Percentiles rank a stretch among this genome's conserved stretches.
Evolutionary conservation across 2,888 invertebrate species (phyloP).

Genomic region (Tetragonisca angustula): DNA sequence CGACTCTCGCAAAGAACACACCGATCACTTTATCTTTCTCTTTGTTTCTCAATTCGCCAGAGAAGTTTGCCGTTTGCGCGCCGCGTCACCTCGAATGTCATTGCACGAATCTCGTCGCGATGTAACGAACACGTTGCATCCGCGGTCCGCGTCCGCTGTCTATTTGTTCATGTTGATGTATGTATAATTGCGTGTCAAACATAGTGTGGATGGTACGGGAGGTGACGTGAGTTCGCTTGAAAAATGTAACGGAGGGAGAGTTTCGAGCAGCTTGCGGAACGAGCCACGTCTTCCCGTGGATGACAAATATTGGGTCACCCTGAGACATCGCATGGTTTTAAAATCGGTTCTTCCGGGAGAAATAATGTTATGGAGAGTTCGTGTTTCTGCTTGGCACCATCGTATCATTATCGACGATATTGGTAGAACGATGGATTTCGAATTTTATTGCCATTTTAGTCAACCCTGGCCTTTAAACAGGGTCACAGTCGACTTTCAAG

Average conservation of each 20-base stretch:
- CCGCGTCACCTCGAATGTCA: neutral
- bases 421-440: neutral
- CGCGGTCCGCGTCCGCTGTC: neutral
- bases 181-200: constrained; percentile 28
- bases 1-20: constrained; percentile 31
- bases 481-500: neutral
- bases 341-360: neutral
- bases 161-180: constrained; percentile 22
- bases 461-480: neutral
- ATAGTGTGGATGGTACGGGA: constrained; percentile 10
- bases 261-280: constrained; percentile 9
- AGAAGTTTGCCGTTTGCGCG: neutral
- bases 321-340: neutral
- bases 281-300: constrained; percentile 11
- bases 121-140: constrained; percentile 34
- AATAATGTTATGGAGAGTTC: neutral
- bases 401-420: neutral
- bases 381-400: neutral
- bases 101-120: neutral
- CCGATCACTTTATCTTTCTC: constrained; percentile 9
- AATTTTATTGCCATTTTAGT: neutral
- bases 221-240: constrained; percentile 25
- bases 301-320: constrained; percentile 32
- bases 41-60: constrained; percentile 18
- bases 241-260: constrained; percentile 41